These are phyloP conservation scores for Embidobia sp. DNA, from an alignment of 2,888 invertebrate species.

Conservation along the genomic window DNA sequence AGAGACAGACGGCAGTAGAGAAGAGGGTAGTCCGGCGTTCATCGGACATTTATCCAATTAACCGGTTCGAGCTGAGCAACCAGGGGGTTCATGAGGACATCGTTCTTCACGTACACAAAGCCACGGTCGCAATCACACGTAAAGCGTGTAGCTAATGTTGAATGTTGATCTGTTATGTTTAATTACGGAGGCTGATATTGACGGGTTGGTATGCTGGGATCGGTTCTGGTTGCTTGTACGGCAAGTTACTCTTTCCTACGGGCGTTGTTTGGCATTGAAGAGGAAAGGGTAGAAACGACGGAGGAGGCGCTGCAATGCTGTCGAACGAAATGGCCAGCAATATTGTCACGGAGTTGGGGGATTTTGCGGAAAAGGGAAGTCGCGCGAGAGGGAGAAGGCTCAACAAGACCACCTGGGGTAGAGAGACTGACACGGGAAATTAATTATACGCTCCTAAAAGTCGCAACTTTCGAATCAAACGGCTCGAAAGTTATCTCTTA, in stretches of 20 bases:
- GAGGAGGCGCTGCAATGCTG: conserved; percentile 74
- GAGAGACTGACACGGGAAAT: conserved; percentile 80
- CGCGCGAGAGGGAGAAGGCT: conserved; percentile 54
- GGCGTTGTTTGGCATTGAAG: conserved; percentile 67
- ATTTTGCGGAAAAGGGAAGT: conserved; percentile 70
- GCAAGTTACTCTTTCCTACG: conserved; percentile 79
- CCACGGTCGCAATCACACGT: conserved; percentile 50
- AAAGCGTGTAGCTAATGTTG: conserved; percentile 71
- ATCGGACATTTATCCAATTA: conserved; percentile 82
- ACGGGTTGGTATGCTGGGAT: conserved; percentile 78
- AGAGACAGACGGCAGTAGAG: conserved; percentile 64
- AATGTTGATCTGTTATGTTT: conserved; percentile 81
- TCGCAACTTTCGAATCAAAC: conserved; percentile 67
- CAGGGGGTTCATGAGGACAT: conserved; percentile 68
- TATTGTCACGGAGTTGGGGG: conserved; percentile 78
- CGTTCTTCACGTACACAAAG: conserved; percentile 64
- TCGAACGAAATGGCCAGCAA: conserved; percentile 81
- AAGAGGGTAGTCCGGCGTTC: conserved; percentile 73
- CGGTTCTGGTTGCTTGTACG: conserved; percentile 72
- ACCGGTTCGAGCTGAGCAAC: conserved; percentile 76
- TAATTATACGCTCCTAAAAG: conserved; percentile 81
- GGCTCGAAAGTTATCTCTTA: conserved; percentile 45
- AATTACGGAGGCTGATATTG: conserved; percentile 80
- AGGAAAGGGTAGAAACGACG: conserved; percentile 72
- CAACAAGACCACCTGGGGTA: conserved; percentile 63